Percentiles rank a stretch among this genome's conserved stretches.
phyloP scores from a whole-genome alignment of 2,888 invertebrate species.

The Galeruca laticollis region DNA sequence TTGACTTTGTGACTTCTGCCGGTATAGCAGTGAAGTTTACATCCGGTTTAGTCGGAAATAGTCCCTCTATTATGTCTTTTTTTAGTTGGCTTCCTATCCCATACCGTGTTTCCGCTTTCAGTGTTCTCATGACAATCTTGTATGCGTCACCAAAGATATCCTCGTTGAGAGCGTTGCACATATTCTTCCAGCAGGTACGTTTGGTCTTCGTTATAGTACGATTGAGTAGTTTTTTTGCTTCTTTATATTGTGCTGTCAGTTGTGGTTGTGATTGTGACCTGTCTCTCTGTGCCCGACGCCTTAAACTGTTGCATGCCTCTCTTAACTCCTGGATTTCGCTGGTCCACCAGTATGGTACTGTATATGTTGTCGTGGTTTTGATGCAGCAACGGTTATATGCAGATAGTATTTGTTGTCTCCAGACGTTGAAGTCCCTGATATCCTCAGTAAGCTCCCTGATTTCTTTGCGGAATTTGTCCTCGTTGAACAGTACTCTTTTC shows the following conservation, averaged over 20 bases:
- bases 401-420: neutral
- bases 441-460: neutral
- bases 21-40: too few species aligned
- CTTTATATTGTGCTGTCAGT: neutral
- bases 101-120: conserved; percentile 1
- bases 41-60: neutral
- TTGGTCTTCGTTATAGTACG: neutral
- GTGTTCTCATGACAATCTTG: conserved; percentile 19
- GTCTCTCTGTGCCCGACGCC: neutral
- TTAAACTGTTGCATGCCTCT: neutral
- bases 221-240: neutral
- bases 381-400: neutral
- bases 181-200: conserved; percentile 16
- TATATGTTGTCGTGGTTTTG: neutral
- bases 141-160: conserved; percentile 36
- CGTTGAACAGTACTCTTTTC: neutral
- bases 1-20: too few species aligned
- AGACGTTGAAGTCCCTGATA: neutral
- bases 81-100: neutral
- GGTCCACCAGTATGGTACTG: too few species aligned
- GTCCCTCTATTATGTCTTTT: neutral
- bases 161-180: conserved; percentile 24
- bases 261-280: neutral
- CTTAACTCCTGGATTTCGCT: too few species aligned
- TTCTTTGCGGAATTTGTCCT: neutral